A percentile compares a stretch with the other conserved stretches of the same genome.
phyloP scores from a whole-genome alignment of 2,888 invertebrate species.

The Pheosia gnoma region DNA sequence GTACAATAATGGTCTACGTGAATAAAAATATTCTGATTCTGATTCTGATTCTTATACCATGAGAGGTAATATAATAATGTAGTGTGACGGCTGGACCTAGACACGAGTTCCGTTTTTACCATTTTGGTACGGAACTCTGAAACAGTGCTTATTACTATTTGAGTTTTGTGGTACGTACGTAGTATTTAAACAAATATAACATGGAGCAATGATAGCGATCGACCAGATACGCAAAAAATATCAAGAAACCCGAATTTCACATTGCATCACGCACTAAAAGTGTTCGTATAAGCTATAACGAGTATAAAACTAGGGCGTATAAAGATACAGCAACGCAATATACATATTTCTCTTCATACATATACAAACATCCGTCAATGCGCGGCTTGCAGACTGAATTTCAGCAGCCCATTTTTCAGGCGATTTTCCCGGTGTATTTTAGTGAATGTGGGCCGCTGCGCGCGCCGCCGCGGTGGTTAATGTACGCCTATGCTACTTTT shows the following conservation, averaged over 20 bases:
- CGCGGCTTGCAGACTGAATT: constrained; percentile 57
- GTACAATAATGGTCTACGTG: too few relatives aligned
- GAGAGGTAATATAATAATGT: too few relatives aligned
- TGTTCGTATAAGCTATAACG: constrained; percentile 39
- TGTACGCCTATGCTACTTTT: constrained; percentile 43
- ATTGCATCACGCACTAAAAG: constrained; percentile 50
- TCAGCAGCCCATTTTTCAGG: constrained; percentile 72
- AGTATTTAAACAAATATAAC: too few relatives aligned
- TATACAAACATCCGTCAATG: constrained; percentile 62
- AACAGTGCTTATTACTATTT: too few relatives aligned
- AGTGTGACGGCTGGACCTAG: too few relatives aligned
- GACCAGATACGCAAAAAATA: constrained; percentile 42
- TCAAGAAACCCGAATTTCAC: constrained; percentile 43
- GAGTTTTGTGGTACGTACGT: too few relatives aligned
- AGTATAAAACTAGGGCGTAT: constrained; percentile 51
- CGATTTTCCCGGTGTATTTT: constrained; percentile 63
- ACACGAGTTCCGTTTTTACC: too few relatives aligned
- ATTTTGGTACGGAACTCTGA: too few relatives aligned
- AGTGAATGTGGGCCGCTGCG: constrained; percentile 60
- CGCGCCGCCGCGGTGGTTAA: constrained; percentile 42
- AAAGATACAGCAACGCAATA: constrained; percentile 35
- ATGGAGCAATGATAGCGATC: too few relatives aligned
- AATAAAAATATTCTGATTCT: too few relatives aligned
- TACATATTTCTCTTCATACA: constrained; percentile 58
- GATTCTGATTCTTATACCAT: too few relatives aligned